Percentiles rank a stretch among this genome's conserved stretches.
Conservation (phyloP, 2,113 vertebrate genomes). For the Equus quagga region DNA sequence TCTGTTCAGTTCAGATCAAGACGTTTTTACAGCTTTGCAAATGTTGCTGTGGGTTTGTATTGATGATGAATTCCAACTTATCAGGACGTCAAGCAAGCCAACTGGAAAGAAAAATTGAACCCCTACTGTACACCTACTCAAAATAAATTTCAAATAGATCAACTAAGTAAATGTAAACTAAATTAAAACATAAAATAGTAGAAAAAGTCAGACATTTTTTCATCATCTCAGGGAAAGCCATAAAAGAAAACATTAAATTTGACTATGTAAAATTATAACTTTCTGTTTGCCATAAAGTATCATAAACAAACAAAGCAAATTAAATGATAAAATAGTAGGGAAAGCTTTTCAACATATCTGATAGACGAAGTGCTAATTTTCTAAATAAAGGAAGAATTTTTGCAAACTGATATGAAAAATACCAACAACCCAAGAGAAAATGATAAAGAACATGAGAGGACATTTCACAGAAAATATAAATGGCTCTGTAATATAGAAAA, state of each 20-base stretch:
- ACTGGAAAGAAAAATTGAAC: background rate
- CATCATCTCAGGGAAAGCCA: background rate
- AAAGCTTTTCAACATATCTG: background rate
- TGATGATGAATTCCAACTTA: background rate
- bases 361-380: background rate
- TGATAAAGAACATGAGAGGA: background rate
- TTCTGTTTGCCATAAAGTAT: background rate
- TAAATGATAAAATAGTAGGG: background rate
- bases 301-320: background rate
- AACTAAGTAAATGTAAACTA: background rate
- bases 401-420: background rate
- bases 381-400: background rate
- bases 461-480: conserved; percentile 7
- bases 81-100: background rate
- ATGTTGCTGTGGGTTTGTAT: background rate
- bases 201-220: background rate
- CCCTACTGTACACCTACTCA: background rate
- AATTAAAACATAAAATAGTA: background rate
- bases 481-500: background rate
- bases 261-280: background rate
- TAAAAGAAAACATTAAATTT: background rate
- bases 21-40: background rate
- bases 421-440: background rate
- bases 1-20: background rate
- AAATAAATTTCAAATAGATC: conserved; percentile 17